Evolutionary conservation across 2,888 invertebrate genomes (phyloP).

Genomic region (Troides oblongomaculatus): DNA sequence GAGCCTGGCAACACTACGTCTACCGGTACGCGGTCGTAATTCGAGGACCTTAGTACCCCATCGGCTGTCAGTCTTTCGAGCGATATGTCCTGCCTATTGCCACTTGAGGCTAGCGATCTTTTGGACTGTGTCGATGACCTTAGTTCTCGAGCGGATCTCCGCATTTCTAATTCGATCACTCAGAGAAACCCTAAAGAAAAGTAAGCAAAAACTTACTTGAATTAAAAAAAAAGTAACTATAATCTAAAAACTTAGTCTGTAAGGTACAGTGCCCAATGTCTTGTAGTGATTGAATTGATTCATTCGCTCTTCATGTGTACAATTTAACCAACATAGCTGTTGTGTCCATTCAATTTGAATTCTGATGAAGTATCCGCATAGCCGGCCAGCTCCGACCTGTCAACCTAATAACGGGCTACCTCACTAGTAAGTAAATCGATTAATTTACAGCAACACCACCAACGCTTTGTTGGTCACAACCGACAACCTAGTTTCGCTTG

Average conservation of each 20-base stretch:
- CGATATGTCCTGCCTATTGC: no score
- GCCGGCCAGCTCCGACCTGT: slow-evolving; percentile 12
- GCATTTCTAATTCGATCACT: no score
- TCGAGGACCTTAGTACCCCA: no score
- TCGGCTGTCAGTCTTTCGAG: no score
- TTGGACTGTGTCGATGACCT: no score
- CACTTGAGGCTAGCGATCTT: no score
- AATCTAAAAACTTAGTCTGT: background rate
- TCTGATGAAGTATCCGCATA: background rate
- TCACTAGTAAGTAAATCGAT: slow-evolving; percentile 36
- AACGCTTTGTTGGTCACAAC: slow-evolving; percentile 1
- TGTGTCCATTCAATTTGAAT: background rate
- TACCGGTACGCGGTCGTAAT: no score
- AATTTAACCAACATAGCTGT: background rate
- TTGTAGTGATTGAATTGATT: background rate
- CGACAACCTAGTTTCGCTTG: background rate
- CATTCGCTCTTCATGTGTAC: background rate
- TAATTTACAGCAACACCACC: slow-evolving; percentile 31
- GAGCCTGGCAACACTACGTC: no score
- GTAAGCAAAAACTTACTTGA: no score
- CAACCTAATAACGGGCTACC: slow-evolving; percentile 34
- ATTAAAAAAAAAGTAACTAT: no score
- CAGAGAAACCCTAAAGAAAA: no score
- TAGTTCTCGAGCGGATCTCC: no score
- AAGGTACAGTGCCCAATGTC: background rate